Percentiles rank a stretch among this genome's conserved stretches.
Evolutionary conservation across 2,113 vertebrate species (phyloP).

Genomic region (Solea senegalensis): DNA sequence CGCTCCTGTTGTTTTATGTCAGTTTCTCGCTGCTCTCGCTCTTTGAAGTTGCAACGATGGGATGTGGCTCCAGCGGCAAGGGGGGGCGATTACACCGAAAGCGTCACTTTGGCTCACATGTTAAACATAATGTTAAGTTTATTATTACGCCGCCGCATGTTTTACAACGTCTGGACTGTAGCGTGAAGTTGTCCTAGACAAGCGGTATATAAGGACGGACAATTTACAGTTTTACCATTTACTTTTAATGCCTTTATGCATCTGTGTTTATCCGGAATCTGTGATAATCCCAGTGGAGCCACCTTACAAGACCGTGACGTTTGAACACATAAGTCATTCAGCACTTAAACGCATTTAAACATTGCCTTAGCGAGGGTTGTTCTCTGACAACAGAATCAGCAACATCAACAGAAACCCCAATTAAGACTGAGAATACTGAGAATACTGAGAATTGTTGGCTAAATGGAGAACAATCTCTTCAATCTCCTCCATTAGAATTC

Average conservation of each 20-base stretch:
- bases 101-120: background rate
- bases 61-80: background rate
- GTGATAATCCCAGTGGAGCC: no score
- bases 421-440: conserved; percentile 48
- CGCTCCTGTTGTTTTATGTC: background rate
- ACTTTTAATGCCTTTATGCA: no score
- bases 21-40: background rate
- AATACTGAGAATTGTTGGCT: conserved; percentile 38
- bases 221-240: no score
- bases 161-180: no score
- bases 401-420: background rate
- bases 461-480: conserved; percentile 48
- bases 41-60: background rate
- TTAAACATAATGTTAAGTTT: background rate
- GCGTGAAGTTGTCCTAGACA: no score
- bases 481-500: conserved; percentile 61
- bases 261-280: no score
- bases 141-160: background rate
- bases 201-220: no score
- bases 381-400: no score
- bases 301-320: no score
- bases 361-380: no score
- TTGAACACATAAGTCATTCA: no score
- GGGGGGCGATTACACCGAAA: conserved; percentile 4
- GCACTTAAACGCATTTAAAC: no score